phyloP scores from a whole-genome alignment of 2,797 vertebrate genomes.

The Takifugu ocellatus region DNA sequence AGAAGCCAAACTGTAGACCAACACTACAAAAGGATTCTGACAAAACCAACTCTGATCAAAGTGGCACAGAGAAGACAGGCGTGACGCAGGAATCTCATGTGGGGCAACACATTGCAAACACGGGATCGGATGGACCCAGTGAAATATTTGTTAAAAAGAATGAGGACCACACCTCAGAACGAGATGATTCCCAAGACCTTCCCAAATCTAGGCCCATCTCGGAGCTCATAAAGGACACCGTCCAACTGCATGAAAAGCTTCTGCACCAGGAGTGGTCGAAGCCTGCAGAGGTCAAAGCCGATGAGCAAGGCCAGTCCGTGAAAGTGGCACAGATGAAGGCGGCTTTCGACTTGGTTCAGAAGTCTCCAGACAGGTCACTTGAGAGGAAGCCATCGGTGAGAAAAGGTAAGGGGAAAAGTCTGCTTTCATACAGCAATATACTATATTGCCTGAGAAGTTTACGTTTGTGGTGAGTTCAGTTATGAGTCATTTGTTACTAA shows the following conservation, averaged over 20 bases:
- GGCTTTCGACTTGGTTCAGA: constrained; percentile 74
- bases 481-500: background rate
- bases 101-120: constrained; percentile 23
- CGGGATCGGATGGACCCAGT: constrained; percentile 24
- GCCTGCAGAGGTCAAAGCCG: constrained; percentile 60
- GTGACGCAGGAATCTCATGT: constrained; percentile 30
- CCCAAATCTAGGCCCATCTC: constrained; percentile 71
- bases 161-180: constrained; percentile 28
- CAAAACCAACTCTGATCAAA: constrained; percentile 9
- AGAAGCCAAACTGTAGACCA: constrained; percentile 16
- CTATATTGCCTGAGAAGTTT: background rate
- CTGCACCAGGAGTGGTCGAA: constrained; percentile 70
- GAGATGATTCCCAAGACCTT: constrained; percentile 41
- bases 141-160: constrained; percentile 24
- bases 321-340: constrained; percentile 81
- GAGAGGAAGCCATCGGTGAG: constrained; percentile 75
- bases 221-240: constrained; percentile 76
- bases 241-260: constrained; percentile 76
- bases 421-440: background rate
- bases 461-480: background rate
- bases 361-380: constrained; percentile 64
- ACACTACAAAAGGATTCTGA: constrained; percentile 16
- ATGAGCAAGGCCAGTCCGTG: constrained; percentile 69
- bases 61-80: constrained; percentile 16
- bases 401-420: constrained; percentile 68